These are phyloP conservation scores for Urocolius indicus DNA, from an alignment of 2,113 vertebrate species.

Conservation along the genomic window DNA sequence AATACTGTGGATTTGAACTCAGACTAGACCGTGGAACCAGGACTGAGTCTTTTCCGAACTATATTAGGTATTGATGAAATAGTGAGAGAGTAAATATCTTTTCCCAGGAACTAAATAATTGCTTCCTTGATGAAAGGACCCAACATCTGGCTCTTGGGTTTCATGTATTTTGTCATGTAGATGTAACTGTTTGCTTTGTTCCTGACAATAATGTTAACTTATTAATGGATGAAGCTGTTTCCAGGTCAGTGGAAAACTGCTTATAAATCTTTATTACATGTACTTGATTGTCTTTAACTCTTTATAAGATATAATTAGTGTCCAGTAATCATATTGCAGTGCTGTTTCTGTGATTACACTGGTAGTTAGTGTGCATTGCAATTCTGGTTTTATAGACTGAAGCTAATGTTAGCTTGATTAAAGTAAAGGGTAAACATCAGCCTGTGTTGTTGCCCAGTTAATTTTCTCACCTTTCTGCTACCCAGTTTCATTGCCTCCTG, in stretches of 20 bases:
- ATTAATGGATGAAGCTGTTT: constrained; percentile 20
- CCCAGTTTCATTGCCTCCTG: not conserved
- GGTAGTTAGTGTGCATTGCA: constrained; percentile 8
- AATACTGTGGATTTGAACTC: not conserved
- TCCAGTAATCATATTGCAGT: not conserved
- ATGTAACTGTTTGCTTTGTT: constrained; percentile 48
- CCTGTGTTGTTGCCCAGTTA: not conserved
- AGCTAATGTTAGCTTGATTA: constrained; percentile 40
- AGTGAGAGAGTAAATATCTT: not conserved
- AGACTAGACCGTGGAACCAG: not conserved
- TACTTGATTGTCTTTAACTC: constrained; percentile 44
- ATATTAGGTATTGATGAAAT: not conserved
- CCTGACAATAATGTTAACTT: constrained; percentile 9
- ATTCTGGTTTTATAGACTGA: constrained; percentile 47
- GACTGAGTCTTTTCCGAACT: not conserved
- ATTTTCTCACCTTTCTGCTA: constrained; percentile 18
- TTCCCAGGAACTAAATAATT: constrained; percentile 34
- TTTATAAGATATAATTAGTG: constrained; percentile 28
- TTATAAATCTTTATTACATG: constrained; percentile 38
- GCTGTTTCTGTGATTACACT: constrained; percentile 14
- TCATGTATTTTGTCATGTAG: not conserved
- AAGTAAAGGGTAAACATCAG: not conserved
- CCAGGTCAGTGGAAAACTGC: constrained; percentile 35
- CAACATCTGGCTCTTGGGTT: constrained; percentile 15
- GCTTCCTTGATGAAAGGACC: constrained; percentile 27